Conservation (phyloP, 2,888 invertebrate species). For the Malthinus flaveolus region DNA sequence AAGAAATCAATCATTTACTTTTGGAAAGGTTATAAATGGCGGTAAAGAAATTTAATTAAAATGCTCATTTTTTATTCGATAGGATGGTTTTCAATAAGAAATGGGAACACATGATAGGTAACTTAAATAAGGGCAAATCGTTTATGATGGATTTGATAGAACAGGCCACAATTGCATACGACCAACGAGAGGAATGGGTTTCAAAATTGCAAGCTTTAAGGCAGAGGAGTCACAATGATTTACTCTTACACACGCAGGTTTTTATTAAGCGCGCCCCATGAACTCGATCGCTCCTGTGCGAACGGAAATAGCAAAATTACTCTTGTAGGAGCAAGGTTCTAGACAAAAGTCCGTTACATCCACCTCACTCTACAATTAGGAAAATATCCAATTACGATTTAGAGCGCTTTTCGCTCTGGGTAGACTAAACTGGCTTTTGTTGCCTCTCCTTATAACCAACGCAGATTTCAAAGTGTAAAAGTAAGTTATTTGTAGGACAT, state of each 20-base stretch:
- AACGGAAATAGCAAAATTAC: too few relatives aligned
- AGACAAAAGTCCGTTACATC: too few relatives aligned
- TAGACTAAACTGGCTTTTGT: too few relatives aligned
- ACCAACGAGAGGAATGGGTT: conserved; percentile 82
- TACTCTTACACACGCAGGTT: conserved; percentile 67
- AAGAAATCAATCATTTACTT: conserved; percentile 80
- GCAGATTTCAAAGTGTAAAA: too few relatives aligned
- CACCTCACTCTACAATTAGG: too few relatives aligned
- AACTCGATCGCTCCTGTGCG: too few relatives aligned
- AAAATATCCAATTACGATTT: too few relatives aligned
- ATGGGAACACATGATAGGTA: conserved; percentile 76
- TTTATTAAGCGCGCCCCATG: conserved; percentile 4
- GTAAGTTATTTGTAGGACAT: conserved; percentile 66
- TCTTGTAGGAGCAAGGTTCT: too few relatives aligned
- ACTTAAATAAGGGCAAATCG: conserved; percentile 77
- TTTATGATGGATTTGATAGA: conserved; percentile 85
- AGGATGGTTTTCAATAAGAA: conserved; percentile 80
- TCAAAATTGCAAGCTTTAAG: conserved; percentile 79
- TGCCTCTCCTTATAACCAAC: too few relatives aligned
- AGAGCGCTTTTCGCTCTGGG: too few relatives aligned
- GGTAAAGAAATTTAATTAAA: background rate
- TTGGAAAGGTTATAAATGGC: conserved; percentile 65
- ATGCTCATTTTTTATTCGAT: conserved; percentile 17
- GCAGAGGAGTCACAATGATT: conserved; percentile 76
- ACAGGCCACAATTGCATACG: conserved; percentile 85